phyloP scores from a whole-genome alignment of 1,140 invertebrate genomes.

The Sarcophaga peregrina region DNA sequence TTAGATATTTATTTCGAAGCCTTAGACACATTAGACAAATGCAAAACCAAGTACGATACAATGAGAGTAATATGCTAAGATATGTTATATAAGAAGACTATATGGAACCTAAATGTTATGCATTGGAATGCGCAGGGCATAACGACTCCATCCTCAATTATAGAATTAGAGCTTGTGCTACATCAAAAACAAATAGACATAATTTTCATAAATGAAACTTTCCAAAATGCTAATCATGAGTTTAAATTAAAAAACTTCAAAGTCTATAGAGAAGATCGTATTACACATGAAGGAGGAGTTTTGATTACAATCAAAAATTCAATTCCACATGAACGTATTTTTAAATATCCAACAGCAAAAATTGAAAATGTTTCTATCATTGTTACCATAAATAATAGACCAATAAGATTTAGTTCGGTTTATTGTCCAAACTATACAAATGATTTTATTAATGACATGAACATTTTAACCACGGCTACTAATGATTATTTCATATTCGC shows the following conservation, averaged over 20 bases:
- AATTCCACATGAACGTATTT: not conserved
- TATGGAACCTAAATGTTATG: not conserved
- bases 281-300: not conserved
- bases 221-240: not conserved
- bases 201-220: not conserved
- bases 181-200: not conserved
- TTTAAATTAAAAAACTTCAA: not conserved
- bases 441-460: not conserved
- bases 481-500: too few species aligned
- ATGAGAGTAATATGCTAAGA: not conserved
- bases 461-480: too few species aligned
- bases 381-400: too few species aligned
- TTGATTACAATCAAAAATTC: not conserved
- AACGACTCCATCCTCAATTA: not conserved
- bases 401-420: not conserved
- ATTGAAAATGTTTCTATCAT: slow-evolving; percentile 8
- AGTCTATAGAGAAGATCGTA: not conserved
- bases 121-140: slow-evolving; percentile 9
- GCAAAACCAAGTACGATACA: not conserved
- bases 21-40: not conserved
- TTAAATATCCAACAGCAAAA: not conserved
- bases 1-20: slow-evolving; percentile 10
- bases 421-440: slow-evolving; percentile 12
- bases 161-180: not conserved
- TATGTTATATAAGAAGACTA: not conserved